Evolutionary conservation across 2,888 invertebrate species (phyloP).

Genomic region (Pyrocoelia pectoralis): DNA sequence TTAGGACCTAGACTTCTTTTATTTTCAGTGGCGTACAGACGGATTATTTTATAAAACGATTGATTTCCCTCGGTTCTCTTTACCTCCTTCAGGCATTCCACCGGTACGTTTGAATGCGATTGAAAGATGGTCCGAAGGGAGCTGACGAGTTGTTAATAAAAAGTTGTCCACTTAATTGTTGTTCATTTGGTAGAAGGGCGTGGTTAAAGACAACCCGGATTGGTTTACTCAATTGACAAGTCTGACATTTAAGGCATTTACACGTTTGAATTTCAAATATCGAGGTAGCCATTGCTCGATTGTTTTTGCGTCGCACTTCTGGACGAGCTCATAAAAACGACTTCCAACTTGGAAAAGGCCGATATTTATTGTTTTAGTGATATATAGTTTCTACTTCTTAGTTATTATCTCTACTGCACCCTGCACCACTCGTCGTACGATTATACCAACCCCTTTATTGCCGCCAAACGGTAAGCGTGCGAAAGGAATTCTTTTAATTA

Average conservation of each 20-base stretch:
- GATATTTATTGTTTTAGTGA: neutral
- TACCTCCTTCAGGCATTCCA: no score
- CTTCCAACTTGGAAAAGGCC: no score
- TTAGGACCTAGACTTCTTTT: no score
- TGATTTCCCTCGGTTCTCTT: no score
- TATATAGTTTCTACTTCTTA: neutral
- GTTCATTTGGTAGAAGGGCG: constrained; percentile 50
- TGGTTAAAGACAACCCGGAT: constrained; percentile 45
- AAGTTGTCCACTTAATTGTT: constrained; percentile 45
- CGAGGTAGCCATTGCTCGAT: constrained; percentile 46
- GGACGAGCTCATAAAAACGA: neutral
- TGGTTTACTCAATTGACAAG: constrained; percentile 52
- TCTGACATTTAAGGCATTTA: constrained; percentile 45
- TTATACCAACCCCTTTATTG: neutral
- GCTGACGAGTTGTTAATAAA: constrained; percentile 13
- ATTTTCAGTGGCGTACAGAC: no score
- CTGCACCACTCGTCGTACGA: no score
- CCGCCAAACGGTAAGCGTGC: neutral
- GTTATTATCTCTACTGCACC: no score
- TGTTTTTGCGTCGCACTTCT: constrained; percentile 25
- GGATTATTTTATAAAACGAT: no score
- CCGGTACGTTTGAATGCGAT: no score
- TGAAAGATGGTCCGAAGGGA: no score
- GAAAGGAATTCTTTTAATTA: constrained; percentile 13
- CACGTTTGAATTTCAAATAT: constrained; percentile 50